Percentiles rank a stretch among this genome's conserved stretches.
These are phyloP conservation scores for Eleginops maclovinus DNA, from an alignment of 2,113 vertebrate genomes.

Conservation along the genomic window DNA sequence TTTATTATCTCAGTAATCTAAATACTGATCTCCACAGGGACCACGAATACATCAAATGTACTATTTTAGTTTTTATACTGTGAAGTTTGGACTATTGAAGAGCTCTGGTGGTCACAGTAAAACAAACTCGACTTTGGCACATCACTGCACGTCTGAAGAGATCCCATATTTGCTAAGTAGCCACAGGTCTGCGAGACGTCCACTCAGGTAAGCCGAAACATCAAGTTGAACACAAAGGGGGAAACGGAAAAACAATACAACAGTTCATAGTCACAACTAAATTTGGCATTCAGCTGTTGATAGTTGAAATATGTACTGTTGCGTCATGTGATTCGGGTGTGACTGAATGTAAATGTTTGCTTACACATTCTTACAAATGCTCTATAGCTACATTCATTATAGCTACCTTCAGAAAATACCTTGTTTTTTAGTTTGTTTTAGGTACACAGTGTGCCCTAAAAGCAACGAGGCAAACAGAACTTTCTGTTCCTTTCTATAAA, in stretches of 20 bases:
- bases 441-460: conserved; percentile 70
- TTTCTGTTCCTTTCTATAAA: conserved; percentile 46
- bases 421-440: conserved; percentile 48
- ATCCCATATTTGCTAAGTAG: conserved; percentile 30
- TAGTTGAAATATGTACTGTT: conserved; percentile 36
- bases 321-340: conserved; percentile 44
- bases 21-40: conserved; percentile 62
- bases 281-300: conserved; percentile 73
- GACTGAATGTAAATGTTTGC: conserved; percentile 26
- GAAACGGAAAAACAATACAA: conserved; percentile 28
- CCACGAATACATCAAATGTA: conserved; percentile 35
- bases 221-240: conserved; percentile 23
- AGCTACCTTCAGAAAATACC: conserved; percentile 64
- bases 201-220: conserved; percentile 10
- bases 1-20: conserved; percentile 46
- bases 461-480: conserved; percentile 72
- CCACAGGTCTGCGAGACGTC: conserved; percentile 31
- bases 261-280: conserved; percentile 42
- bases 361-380: conserved; percentile 49
- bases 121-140: conserved; percentile 74
- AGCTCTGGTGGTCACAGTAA: conserved; percentile 39
- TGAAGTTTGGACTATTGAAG: conserved; percentile 42
- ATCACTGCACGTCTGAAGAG: conserved; percentile 53
- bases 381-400: conserved; percentile 69
- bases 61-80: conserved; percentile 16